These are phyloP conservation scores for Agonopterix subpropinquella DNA, from an alignment of 2,888 invertebrate species.

Conservation along the genomic window DNA sequence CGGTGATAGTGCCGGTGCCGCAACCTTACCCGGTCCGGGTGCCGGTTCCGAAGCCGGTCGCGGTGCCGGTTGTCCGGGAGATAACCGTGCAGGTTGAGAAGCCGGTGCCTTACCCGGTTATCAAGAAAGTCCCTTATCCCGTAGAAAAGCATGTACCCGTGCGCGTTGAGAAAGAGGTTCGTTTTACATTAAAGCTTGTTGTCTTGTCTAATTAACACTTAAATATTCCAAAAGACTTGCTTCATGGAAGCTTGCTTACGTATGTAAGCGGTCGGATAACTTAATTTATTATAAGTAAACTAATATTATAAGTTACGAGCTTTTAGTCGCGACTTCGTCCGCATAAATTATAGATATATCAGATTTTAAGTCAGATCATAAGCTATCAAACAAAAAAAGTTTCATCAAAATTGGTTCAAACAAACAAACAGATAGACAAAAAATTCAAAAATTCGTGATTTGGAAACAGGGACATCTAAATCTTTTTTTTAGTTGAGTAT, in stretches of 20 bases:
- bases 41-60: slow-evolving; percentile 82
- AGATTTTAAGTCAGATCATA: too few species aligned
- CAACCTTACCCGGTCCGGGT: slow-evolving; percentile 86
- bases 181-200: slow-evolving; percentile 18
- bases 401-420: too few species aligned
- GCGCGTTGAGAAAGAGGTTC: slow-evolving; percentile 82
- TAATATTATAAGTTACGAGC: too few species aligned
- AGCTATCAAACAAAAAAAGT: too few species aligned
- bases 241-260: neutral
- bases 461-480: too few species aligned
- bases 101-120: slow-evolving; percentile 81
- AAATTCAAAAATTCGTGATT: too few species aligned
- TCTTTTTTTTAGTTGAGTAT: too few species aligned
- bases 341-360: too few species aligned
- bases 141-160: slow-evolving; percentile 85
- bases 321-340: too few species aligned
- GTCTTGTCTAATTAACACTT: neutral
- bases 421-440: too few species aligned
- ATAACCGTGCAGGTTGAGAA: slow-evolving; percentile 76
- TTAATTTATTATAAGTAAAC: too few species aligned
- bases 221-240: neutral
- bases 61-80: slow-evolving; percentile 79
- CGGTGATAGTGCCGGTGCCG: slow-evolving; percentile 84
- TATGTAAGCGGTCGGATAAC: neutral
- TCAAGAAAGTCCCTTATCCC: slow-evolving; percentile 82